Evolutionary conservation across 2,888 invertebrate genomes (phyloP).

Genomic region (Morinoia aosen): DNA sequence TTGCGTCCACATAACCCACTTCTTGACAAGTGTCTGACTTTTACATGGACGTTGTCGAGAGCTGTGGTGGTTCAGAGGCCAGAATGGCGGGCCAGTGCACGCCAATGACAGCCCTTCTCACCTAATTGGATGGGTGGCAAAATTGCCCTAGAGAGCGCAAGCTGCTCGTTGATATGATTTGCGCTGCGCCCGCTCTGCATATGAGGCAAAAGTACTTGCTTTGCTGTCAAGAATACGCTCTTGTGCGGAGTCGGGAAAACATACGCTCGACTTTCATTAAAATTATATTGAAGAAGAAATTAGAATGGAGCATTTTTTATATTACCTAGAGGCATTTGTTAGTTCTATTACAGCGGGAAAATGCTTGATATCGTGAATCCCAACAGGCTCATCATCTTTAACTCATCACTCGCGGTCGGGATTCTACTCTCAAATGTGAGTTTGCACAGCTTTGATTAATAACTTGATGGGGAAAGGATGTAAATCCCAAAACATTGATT

Average conservation of each 20-base stretch:
- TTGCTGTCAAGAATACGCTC: background rate
- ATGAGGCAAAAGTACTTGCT: slow-evolving; percentile 15
- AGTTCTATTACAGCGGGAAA: background rate
- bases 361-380: background rate
- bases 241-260: background rate
- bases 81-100: background rate
- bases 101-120: slow-evolving; percentile 29
- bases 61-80: background rate
- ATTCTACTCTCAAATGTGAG: too few relatives aligned
- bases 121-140: slow-evolving; percentile 42
- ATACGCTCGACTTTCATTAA: background rate
- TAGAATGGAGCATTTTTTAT: background rate
- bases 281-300: background rate
- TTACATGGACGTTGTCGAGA: background rate
- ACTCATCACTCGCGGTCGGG: too few relatives aligned
- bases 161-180: slow-evolving; percentile 32
- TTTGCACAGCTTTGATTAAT: too few relatives aligned
- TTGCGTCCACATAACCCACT: too few relatives aligned
- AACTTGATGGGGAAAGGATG: too few relatives aligned
- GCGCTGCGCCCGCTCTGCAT: background rate
- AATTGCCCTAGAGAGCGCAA: slow-evolving; percentile 27
- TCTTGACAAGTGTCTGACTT: background rate
- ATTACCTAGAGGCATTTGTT: background rate
- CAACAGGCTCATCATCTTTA: too few relatives aligned
- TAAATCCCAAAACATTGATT: too few relatives aligned